Percentiles rank a stretch among this genome's conserved stretches.
Conservation (phyloP, 1,140 invertebrate species). For the Diorhabda elongata region DNA sequence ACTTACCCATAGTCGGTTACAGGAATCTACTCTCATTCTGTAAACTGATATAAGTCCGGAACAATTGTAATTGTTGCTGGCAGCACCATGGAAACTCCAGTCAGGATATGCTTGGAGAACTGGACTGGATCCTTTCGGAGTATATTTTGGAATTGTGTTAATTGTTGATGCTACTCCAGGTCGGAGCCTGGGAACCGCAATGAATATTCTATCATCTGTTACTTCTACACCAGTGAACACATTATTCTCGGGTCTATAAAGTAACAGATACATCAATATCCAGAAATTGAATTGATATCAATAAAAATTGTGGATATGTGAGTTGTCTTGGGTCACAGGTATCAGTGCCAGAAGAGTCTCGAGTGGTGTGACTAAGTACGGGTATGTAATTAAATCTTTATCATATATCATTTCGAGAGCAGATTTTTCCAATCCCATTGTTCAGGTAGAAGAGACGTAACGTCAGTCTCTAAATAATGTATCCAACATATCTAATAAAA, state of each 20-base stretch:
- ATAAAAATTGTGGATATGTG: neutral
- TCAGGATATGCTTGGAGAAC: slow-evolving; percentile 70
- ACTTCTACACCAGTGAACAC: slow-evolving; percentile 72
- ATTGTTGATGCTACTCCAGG: slow-evolving; percentile 70
- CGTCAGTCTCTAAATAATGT: too few species aligned
- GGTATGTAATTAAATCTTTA: too few species aligned
- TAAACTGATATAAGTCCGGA: slow-evolving; percentile 73
- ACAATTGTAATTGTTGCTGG: slow-evolving; percentile 67
- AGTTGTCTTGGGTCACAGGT: neutral
- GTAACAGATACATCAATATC: neutral
- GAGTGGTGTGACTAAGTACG: too few species aligned
- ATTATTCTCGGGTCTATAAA: slow-evolving; percentile 65
- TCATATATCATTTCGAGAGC: too few species aligned
- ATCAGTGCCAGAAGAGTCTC: too few species aligned
- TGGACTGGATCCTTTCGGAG: slow-evolving; percentile 60
- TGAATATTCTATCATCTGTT: slow-evolving; percentile 62
- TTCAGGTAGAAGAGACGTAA: too few species aligned
- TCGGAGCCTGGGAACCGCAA: slow-evolving; percentile 66
- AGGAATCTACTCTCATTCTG: slow-evolving; percentile 64
- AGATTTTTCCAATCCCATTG: too few species aligned
- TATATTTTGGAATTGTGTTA: slow-evolving; percentile 59
- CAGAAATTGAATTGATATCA: neutral
- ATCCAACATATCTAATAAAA: too few species aligned
- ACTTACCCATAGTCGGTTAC: slow-evolving; percentile 73
- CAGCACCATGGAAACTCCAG: slow-evolving; percentile 72